Evolutionary conservation across 53 echinoderm and acorn worm genomes (phyloP), one percentile per base, ranked within the genome.

Genomic region (Hippasteria phrygiana): DNA sequence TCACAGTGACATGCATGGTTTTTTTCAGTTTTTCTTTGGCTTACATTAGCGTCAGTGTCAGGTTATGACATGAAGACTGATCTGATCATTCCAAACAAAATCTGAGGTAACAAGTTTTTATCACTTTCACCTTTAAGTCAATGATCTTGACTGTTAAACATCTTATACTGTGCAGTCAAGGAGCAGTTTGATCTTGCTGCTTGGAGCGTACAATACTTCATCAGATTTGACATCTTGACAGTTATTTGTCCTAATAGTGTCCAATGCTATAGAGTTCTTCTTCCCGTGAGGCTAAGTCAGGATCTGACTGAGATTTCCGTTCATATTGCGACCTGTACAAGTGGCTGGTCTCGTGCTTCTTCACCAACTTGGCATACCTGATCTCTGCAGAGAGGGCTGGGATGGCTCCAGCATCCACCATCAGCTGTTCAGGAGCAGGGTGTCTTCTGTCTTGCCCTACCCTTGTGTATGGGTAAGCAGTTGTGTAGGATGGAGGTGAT

Each of bases 401-500:
- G 36, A 85, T 85, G 48, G 85, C 10, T 10, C 85, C 70, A 9
- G 85, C 69, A 71, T 85, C 85, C 12, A 85, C 85, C 85, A 85
- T 85, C 33, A 50, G 47, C 17, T 85, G 71, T 64, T 84, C 84
- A 8, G 83, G 48, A 9, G 48, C 45, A 32, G 65, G 70, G 7
- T 78, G 78, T 36, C 18, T 55, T 62, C 70, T 67, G 14, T 20
- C 29, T 42, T 8, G 26, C 5, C 47, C 66, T 18, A 22, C 46
- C 51, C 29, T 12, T 14, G 85, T 71, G 85, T 70, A 71, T 10
- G 85, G 85, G 34, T n/a, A 85, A 18, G 85, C 37, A 64, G 45
- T 85, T 17, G 71, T 9, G 37, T 85, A 85, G 11, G 85, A 36
- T n/a, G 85, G 85, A 11, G 70, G 85, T 18, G 85, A 71, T n/a